These are phyloP conservation scores for Salminus brasiliensis DNA, from an alignment of 2,113 vertebrate genomes.

Conservation along the genomic window DNA sequence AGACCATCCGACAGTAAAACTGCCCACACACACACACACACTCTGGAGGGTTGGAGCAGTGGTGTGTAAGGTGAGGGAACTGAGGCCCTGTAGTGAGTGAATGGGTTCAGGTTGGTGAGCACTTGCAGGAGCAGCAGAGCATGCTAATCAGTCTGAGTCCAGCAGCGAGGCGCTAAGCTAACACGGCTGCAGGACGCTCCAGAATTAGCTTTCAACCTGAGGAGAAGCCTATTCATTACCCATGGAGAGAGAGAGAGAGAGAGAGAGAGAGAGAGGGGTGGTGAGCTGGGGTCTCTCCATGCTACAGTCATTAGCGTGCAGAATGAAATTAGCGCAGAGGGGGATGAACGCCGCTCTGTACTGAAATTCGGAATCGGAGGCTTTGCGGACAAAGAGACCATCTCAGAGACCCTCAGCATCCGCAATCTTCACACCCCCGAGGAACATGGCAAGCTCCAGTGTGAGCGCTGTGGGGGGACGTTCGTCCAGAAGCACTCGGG, in stretches of 20 bases:
- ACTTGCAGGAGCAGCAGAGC: slow-evolving; percentile 68
- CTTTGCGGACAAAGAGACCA: too few species aligned
- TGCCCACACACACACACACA: slow-evolving; percentile 11
- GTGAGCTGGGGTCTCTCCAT: neutral
- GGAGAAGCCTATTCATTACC: slow-evolving; percentile 43
- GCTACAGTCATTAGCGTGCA: neutral
- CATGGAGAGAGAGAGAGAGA: slow-evolving; percentile 23
- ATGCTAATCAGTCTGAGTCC: slow-evolving; percentile 70
- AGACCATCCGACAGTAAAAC: slow-evolving; percentile 34
- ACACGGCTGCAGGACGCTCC: slow-evolving; percentile 23
- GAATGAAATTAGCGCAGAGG: neutral
- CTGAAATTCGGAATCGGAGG: too few species aligned
- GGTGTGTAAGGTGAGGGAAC: slow-evolving; percentile 62
- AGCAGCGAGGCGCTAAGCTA: slow-evolving; percentile 58
- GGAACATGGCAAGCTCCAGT: too few species aligned
- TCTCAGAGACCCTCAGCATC: too few species aligned
- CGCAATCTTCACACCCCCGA: too few species aligned
- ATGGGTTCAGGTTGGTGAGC: slow-evolving; percentile 74
- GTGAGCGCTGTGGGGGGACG: too few species aligned
- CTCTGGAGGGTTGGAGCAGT: slow-evolving; percentile 43
- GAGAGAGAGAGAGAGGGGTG: slow-evolving; percentile 17
- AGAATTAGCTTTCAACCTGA: slow-evolving; percentile 52
- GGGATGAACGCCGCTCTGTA: neutral
- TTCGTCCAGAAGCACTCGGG: too few species aligned
- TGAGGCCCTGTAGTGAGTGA: slow-evolving; percentile 70